phyloP scores from a whole-genome alignment of 2,888 invertebrate genomes.

The Serripes groenlandicus region DNA sequence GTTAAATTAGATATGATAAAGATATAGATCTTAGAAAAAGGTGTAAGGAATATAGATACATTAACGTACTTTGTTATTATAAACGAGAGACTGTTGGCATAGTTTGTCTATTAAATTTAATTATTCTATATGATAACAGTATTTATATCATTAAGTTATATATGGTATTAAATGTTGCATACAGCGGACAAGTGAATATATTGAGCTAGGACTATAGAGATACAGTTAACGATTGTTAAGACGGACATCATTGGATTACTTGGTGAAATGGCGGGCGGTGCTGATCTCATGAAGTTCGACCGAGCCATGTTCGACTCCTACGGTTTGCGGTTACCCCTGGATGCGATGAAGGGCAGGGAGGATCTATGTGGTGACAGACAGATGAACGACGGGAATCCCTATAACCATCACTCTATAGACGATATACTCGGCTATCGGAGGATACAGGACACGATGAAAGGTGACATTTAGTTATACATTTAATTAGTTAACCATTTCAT shows the following conservation, averaged over 20 bases:
- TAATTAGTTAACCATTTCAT: not conserved
- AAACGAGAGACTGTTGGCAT: no score
- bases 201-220: no score
- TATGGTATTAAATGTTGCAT: no score
- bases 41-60: no score
- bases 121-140: no score
- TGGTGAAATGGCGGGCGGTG: constrained; percentile 19
- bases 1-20: not conserved
- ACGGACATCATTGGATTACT: not conserved
- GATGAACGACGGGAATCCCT: constrained; percentile 42
- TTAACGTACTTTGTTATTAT: no score
- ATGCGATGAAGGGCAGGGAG: constrained; percentile 56
- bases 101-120: no score
- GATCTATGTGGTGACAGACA: constrained; percentile 55
- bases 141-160: no score
- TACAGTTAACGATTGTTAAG: not conserved
- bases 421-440: constrained; percentile 76
- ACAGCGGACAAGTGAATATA: no score
- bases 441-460: constrained; percentile 68
- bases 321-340: constrained; percentile 53
- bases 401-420: constrained; percentile 79
- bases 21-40: not conserved
- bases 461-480: constrained; percentile 34
- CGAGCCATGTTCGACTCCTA: constrained; percentile 61
- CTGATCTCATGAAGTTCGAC: constrained; percentile 55